A percentile compares a stretch with the other conserved stretches of the same genome.
phyloP scores from a whole-genome alignment of 2,888 invertebrate genomes.

The Pachliopta kotzebuea region DNA sequence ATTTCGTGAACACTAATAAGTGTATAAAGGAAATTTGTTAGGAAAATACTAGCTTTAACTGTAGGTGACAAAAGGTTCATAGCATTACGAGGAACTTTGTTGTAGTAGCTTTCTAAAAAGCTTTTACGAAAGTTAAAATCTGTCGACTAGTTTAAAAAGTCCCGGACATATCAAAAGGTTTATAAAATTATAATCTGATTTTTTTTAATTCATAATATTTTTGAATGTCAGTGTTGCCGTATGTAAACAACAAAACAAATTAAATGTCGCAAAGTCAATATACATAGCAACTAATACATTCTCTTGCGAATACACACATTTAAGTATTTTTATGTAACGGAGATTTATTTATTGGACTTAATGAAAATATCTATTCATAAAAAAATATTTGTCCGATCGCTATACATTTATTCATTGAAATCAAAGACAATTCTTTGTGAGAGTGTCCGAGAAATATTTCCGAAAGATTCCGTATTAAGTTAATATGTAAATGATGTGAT shows the following conservation, averaged over 20 bases:
- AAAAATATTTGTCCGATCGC: neutral
- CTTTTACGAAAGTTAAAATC: slow-evolving; percentile 18
- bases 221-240: too few relatives aligned
- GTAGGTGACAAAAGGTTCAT: slow-evolving; percentile 7
- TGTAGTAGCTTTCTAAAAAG: slow-evolving; percentile 6
- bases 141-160: slow-evolving; percentile 4
- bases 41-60: neutral
- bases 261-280: too few relatives aligned
- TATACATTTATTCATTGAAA: slow-evolving; percentile 6
- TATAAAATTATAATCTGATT: neutral
- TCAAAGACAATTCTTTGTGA: slow-evolving; percentile 7
- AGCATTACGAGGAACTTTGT: slow-evolving; percentile 4
- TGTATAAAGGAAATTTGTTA: neutral
- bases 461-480: neutral
- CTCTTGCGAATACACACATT: too few relatives aligned
- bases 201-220: too few relatives aligned
- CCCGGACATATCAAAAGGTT: neutral
- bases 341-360: neutral
- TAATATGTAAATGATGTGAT: neutral
- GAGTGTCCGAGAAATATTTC: neutral
- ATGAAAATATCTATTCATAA: neutral
- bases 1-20: neutral
- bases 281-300: too few relatives aligned
- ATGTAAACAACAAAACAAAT: too few relatives aligned
- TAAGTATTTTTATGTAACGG: too few relatives aligned